Evolutionary conservation across 2,797 vertebrate genomes (phyloP), one percentile per base, ranked within the genome.

Genomic region (Crocodylus rhombifer): DNA sequence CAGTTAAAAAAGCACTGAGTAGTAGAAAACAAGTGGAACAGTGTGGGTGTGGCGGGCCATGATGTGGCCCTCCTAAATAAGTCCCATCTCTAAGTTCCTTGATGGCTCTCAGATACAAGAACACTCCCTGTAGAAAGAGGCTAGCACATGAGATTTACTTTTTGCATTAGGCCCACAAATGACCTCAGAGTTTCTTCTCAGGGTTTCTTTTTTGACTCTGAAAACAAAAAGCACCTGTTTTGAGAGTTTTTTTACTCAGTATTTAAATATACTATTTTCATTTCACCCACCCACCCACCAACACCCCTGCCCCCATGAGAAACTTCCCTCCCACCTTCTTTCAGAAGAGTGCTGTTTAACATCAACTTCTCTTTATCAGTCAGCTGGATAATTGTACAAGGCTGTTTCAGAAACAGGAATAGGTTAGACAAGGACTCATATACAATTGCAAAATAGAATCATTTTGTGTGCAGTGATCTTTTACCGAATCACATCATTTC

Each of bases 91-190:
- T 51, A 23, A 51, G 42, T 51, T 51, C 26, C 69, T 51, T 73
- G 25, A 51, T 14, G 25, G 42, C 33, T 25, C 10, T 51, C 69
- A 42, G 13, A 73, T 51, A 51, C 26, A 73, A 51, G 13, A 26
- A 73, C 42, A 42, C 33, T 62, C 61, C 20, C 61, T 62, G 26
- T 14, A 21, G 2, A 25, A 73, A 73, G 69, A 25, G 21, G 10
- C 36, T 73, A 51, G 42, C 23, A 82, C 18, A 57, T 30, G 28
- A 69, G 4, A 26, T 4, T 36, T 64, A 4, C 3, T 75, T 64
- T 55, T 88, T 1, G 1, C 13, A 56, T 26, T 14, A 15, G 15
- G 16, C 82, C 20, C 13, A 3, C 0, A 0, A 17, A 8, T 12
- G 33, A 25, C n/a, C 36, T 7, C 42, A 51, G 9, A 51, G 42